Percentiles rank a stretch among this genome's conserved stretches.
These are phyloP conservation scores for Congeria kusceri DNA, from an alignment of 2,888 invertebrate genomes.

Conservation along the genomic window DNA sequence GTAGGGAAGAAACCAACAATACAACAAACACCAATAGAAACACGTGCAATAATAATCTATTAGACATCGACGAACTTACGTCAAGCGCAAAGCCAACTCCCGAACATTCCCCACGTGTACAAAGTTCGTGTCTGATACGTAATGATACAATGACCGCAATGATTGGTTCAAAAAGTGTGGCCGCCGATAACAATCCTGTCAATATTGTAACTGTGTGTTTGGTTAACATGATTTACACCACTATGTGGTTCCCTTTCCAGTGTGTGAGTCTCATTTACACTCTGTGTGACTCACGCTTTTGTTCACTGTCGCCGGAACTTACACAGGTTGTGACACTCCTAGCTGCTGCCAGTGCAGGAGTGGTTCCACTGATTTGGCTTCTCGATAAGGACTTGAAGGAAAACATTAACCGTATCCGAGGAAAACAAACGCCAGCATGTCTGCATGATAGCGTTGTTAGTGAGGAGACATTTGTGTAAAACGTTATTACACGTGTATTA, in stretches of 20 bases:
- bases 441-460: not conserved
- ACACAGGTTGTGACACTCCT: conserved; percentile 55
- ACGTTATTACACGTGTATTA: not conserved
- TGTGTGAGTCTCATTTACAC: conserved; percentile 45
- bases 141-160: too few relatives aligned
- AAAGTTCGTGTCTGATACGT: too few relatives aligned
- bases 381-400: conserved; percentile 23
- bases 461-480: not conserved
- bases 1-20: too few relatives aligned
- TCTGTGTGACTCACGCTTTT: conserved; percentile 33
- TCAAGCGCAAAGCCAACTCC: too few relatives aligned
- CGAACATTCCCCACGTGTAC: too few relatives aligned
- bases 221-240: conserved; percentile 30
- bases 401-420: not conserved
- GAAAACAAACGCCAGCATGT: not conserved
- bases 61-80: too few relatives aligned
- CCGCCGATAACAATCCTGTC: not conserved
- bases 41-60: too few relatives aligned
- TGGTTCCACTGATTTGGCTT: conserved; percentile 53
- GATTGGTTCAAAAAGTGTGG: too few relatives aligned
- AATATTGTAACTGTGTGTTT: conserved; percentile 35
- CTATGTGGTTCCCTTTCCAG: conserved; percentile 62
- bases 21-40: too few relatives aligned
- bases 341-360: conserved; percentile 43
- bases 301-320: conserved; percentile 43